Conservation (phyloP, 2,797 vertebrate genomes). For the Ctenopoma kingsleyae region DNA sequence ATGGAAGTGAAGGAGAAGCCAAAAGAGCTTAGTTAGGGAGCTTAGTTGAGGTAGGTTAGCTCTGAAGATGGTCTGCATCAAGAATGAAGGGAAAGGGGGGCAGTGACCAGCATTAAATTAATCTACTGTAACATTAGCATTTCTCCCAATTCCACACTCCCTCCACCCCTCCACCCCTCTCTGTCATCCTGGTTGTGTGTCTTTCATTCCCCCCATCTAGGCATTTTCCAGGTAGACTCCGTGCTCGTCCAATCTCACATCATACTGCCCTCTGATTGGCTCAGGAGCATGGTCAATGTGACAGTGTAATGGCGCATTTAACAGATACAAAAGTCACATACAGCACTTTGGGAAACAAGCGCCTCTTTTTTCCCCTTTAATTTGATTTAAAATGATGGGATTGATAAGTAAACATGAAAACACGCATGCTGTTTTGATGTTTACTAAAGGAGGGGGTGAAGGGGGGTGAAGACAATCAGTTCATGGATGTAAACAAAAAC, state of each 20-base stretch:
- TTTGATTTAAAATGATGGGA: conserved; percentile 53
- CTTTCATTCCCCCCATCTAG: conserved; percentile 75
- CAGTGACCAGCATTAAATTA: conserved; percentile 54
- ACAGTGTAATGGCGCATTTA: conserved; percentile 55
- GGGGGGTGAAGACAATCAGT: conserved; percentile 48
- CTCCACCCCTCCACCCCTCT: conserved; percentile 35
- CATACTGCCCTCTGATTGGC: conserved; percentile 63
- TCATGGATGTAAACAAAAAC: conserved; percentile 53
- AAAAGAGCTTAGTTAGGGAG: conserved; percentile 70
- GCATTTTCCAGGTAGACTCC: conserved; percentile 76
- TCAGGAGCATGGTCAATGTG: conserved; percentile 62
- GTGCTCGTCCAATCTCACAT: conserved; percentile 79
- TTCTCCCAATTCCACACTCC: conserved; percentile 32
- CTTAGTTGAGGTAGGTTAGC: conserved; percentile 72
- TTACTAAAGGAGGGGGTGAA: conserved; percentile 64
- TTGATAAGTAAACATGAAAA: conserved; percentile 79
- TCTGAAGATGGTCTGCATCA: conserved; percentile 63
- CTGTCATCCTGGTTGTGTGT: conserved; percentile 46
- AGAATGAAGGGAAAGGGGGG: conserved; percentile 36
- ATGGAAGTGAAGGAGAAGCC: conserved; percentile 58
- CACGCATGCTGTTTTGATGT: conserved; percentile 79
- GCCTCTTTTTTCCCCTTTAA: conserved; percentile 64
- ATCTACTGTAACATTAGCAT: conserved; percentile 62
- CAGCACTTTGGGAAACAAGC: conserved; percentile 80
- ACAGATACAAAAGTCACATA: conserved; percentile 59